Conservation (phyloP, 2,797 vertebrate species). For the Tadarida brasiliensis region DNA sequence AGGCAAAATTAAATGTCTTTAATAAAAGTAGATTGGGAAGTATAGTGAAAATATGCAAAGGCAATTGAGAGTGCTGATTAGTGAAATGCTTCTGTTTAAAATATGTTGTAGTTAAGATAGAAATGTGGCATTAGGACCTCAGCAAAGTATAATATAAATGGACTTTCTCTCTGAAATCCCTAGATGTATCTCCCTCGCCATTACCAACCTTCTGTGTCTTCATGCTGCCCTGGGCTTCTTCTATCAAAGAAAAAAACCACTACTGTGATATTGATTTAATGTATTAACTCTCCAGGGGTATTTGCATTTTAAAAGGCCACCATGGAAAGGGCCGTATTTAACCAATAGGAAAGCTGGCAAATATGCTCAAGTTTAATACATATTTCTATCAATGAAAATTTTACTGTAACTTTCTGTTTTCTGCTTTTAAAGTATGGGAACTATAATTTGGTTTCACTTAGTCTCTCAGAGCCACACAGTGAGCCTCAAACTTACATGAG, state of each 20-base stretch:
- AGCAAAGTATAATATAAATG: not conserved
- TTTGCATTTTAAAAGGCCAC: conserved; percentile 57
- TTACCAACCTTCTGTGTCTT: not conserved
- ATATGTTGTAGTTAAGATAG: not conserved
- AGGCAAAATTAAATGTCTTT: not conserved
- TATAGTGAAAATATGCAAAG: not conserved
- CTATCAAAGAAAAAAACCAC: not conserved
- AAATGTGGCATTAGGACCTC: not conserved
- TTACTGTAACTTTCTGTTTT: conserved; percentile 32
- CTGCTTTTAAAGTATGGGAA: not conserved
- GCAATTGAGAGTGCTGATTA: not conserved
- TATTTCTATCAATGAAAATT: not conserved
- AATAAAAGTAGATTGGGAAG: not conserved
- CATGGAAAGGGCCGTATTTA: not conserved
- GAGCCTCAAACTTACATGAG: not conserved
- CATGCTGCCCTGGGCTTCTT: not conserved
- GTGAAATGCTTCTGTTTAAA: conserved; percentile 31
- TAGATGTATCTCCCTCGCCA: not conserved
- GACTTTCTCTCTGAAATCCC: not conserved
- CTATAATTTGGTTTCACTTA: conserved; percentile 6
- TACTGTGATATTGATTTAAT: not conserved
- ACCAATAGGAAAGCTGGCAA: not conserved
- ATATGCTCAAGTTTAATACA: conserved; percentile 19
- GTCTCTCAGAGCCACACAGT: not conserved
- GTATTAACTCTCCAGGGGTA: not conserved